These are phyloP conservation scores for Galerucella pusilla DNA, from an alignment of 2,888 invertebrate species.

Conservation along the genomic window DNA sequence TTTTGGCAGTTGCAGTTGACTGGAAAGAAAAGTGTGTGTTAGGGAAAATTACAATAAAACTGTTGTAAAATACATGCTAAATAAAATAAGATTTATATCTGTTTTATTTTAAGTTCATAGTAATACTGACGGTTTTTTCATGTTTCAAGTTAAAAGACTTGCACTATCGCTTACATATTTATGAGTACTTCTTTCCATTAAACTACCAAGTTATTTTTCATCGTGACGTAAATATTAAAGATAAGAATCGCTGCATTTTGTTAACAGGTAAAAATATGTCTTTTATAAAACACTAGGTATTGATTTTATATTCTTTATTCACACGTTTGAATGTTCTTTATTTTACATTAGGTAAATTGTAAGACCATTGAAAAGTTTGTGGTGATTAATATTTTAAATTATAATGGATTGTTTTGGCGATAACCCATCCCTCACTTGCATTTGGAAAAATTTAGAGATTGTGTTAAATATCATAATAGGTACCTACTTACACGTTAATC, in stretches of 20 bases:
- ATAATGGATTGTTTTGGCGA: too few species aligned
- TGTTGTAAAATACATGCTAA: slow-evolving; percentile 29
- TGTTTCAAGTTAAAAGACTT: slow-evolving; percentile 1
- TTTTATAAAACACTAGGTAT: background rate
- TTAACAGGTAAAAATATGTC: background rate
- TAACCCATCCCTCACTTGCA: too few species aligned
- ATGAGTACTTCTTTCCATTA: background rate
- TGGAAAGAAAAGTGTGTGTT: slow-evolving; percentile 54
- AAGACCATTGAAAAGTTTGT: too few species aligned
- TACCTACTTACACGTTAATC: too few species aligned
- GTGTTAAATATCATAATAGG: too few species aligned
- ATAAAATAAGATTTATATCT: background rate
- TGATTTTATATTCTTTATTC: background rate
- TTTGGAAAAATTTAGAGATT: too few species aligned
- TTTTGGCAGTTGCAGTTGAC: slow-evolving; percentile 28
- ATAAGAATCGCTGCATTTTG: background rate
- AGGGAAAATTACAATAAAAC: slow-evolving; percentile 54
- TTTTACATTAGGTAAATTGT: too few species aligned
- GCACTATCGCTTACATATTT: slow-evolving; percentile 1
- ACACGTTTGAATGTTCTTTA: background rate
- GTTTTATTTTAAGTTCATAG: background rate
- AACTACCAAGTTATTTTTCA: background rate
- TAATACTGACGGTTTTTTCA: background rate
- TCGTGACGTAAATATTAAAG: background rate
- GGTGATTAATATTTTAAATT: too few species aligned